phyloP scores from a whole-genome alignment of 2,797 vertebrate species.

The Natrix natrix region DNA sequence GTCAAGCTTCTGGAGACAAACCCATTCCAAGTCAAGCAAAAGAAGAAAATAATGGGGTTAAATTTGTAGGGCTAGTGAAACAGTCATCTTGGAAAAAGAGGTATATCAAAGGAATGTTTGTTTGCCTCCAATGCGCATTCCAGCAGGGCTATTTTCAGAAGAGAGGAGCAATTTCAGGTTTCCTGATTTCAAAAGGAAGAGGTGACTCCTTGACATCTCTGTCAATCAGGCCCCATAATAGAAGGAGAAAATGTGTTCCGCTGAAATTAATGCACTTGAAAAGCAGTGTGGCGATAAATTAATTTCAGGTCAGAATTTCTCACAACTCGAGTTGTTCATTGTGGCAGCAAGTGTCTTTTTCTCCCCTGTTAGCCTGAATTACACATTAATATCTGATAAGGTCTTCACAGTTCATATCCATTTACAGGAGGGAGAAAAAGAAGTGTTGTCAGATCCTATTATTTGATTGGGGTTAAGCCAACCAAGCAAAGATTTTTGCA shows the following conservation, averaged over 20 bases:
- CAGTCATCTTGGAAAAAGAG: background rate
- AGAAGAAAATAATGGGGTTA: background rate
- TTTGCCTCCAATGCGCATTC: background rate
- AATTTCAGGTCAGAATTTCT: conserved; percentile 60
- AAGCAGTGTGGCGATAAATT: conserved; percentile 54
- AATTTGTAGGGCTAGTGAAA: background rate
- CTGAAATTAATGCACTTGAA: conserved; percentile 55
- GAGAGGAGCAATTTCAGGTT: background rate
- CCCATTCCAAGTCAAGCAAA: background rate
- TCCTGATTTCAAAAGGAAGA: background rate
- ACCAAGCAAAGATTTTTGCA: conserved; percentile 26
- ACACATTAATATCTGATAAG: conserved; percentile 60
- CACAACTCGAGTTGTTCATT: conserved; percentile 51
- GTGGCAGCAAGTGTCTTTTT: conserved; percentile 38
- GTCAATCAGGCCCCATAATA: background rate
- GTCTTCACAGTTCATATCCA: conserved; percentile 54
- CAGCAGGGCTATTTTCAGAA: background rate
- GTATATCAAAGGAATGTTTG: background rate
- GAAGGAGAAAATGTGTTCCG: conserved; percentile 43
- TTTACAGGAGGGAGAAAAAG: conserved; percentile 41
- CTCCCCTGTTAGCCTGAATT: conserved; percentile 43
- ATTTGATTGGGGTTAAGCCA: conserved; percentile 37
- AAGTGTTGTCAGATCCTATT: conserved; percentile 27
- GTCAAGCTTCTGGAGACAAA: background rate
- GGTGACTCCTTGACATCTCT: background rate